Evolutionary conservation across 2,797 vertebrate species (phyloP).

Genomic region (Sebastes hubbsi): DNA sequence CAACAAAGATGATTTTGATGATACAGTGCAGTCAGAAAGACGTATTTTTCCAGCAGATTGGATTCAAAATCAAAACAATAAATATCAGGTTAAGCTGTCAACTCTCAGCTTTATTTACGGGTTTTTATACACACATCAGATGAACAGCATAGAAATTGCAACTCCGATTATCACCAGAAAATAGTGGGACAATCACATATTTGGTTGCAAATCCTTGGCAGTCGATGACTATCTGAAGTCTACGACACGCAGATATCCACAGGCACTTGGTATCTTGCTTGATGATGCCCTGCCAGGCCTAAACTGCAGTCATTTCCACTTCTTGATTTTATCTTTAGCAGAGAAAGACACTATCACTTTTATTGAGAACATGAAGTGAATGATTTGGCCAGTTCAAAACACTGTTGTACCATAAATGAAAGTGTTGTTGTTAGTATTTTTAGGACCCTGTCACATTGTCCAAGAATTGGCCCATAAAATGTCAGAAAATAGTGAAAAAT

Average conservation of each 20-base stretch:
- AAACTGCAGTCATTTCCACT: not conserved
- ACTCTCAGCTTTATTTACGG: not conserved
- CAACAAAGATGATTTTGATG: not conserved
- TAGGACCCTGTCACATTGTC: not conserved
- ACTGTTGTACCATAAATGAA: not conserved
- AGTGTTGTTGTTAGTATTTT: not conserved
- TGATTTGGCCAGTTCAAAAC: not conserved
- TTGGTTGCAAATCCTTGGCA: not conserved
- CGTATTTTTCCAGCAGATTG: not conserved
- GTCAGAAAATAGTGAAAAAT: not conserved
- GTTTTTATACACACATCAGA: not conserved
- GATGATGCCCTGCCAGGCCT: not conserved
- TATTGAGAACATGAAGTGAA: not conserved
- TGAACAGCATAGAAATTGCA: not conserved
- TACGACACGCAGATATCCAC: not conserved
- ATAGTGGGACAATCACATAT: not conserved
- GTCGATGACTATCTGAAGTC: not conserved
- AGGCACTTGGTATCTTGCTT: not conserved
- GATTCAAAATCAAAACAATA: not conserved
- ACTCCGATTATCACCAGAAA: not conserved
- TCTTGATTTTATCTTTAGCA: not conserved
- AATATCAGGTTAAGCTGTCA: not conserved
- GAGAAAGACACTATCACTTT: not conserved
- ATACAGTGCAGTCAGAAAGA: not conserved
- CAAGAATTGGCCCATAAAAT: not conserved